Evolutionary conservation across 1,140 invertebrate species (phyloP).

Genomic region (Goniozus legneri): DNA sequence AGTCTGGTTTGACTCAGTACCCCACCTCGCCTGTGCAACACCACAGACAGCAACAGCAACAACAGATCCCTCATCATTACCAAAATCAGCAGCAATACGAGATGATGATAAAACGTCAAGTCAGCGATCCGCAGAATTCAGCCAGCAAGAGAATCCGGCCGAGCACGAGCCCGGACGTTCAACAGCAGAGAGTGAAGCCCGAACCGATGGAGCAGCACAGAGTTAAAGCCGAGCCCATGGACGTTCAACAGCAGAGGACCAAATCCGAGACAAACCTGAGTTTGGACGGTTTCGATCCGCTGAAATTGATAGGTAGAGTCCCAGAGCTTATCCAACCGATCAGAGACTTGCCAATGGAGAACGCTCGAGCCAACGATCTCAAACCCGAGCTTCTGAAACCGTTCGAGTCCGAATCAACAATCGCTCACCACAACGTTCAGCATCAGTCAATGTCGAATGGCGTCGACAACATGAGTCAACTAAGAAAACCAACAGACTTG

Average conservation of each 20-base stretch:
- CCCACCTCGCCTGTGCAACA: slow-evolving; percentile 23
- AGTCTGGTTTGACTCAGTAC: slow-evolving; percentile 32
- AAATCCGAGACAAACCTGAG: slow-evolving; percentile 27
- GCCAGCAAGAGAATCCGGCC: background rate
- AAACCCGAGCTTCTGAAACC: slow-evolving; percentile 43
- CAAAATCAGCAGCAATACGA: slow-evolving; percentile 31
- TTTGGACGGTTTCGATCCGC: slow-evolving; percentile 22
- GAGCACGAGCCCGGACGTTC: background rate
- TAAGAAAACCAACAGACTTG: background rate
- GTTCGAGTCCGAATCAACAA: slow-evolving; percentile 26
- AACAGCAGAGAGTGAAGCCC: background rate
- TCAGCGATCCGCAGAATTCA: background rate
- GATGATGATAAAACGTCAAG: background rate
- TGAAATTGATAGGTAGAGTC: slow-evolving; percentile 30
- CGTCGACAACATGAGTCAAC: slow-evolving; percentile 16
- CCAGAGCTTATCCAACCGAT: slow-evolving; percentile 33
- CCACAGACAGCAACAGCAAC: slow-evolving; percentile 45
- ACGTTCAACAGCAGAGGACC: background rate
- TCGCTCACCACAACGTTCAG: slow-evolving; percentile 14
- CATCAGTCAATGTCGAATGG: slow-evolving; percentile 32
- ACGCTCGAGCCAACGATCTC: slow-evolving; percentile 33
- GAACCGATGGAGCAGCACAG: too few species aligned
- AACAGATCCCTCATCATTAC: slow-evolving; percentile 42
- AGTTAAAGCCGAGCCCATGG: background rate
- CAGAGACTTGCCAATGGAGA: slow-evolving; percentile 16